Percentiles rank a stretch among this genome's conserved stretches.
phyloP scores from a whole-genome alignment of 2,888 invertebrate genomes.

The Nomada ruficornis region DNA sequence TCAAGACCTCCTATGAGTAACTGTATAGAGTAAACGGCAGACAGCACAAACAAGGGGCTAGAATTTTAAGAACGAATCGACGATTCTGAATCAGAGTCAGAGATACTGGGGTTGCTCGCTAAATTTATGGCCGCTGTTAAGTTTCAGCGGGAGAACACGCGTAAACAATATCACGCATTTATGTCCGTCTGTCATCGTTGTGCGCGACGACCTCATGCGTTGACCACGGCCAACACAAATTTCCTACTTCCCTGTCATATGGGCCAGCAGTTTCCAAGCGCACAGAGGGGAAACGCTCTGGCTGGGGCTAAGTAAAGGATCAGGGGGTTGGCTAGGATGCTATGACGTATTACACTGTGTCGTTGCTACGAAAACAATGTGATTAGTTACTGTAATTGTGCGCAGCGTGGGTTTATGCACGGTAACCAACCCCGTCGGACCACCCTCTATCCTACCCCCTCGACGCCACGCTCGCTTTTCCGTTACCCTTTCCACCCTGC shows the following conservation, averaged over 20 bases:
- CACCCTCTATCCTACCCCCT: constrained; percentile 47
- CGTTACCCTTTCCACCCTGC: constrained; percentile 1
- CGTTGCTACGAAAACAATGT: constrained; percentile 78
- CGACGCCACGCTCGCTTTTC: constrained; percentile 26
- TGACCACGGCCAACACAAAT: constrained; percentile 58
- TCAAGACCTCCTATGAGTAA: not conserved
- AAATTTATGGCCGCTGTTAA: constrained; percentile 22
- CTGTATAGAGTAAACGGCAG: not conserved
- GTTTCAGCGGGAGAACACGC: not conserved
- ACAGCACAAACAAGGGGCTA: too few relatives aligned
- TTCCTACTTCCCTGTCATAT: constrained; percentile 67
- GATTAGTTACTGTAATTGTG: constrained; percentile 78
- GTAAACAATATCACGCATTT: constrained; percentile 36
- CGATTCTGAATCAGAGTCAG: not conserved
- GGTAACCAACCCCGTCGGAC: constrained; percentile 60
- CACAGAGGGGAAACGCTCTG: constrained; percentile 23
- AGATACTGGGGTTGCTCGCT: not conserved
- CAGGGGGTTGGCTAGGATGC: constrained; percentile 67
- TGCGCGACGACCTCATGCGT: constrained; percentile 18
- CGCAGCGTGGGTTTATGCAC: constrained; percentile 69
- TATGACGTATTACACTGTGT: constrained; percentile 77
- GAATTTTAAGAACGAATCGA: not conserved
- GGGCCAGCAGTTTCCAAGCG: constrained; percentile 69
- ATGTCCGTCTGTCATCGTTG: constrained; percentile 11
- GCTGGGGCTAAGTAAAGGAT: constrained; percentile 57